Conservation (phyloP, 2,113 vertebrate genomes). For the Heptranchias perlo region DNA sequence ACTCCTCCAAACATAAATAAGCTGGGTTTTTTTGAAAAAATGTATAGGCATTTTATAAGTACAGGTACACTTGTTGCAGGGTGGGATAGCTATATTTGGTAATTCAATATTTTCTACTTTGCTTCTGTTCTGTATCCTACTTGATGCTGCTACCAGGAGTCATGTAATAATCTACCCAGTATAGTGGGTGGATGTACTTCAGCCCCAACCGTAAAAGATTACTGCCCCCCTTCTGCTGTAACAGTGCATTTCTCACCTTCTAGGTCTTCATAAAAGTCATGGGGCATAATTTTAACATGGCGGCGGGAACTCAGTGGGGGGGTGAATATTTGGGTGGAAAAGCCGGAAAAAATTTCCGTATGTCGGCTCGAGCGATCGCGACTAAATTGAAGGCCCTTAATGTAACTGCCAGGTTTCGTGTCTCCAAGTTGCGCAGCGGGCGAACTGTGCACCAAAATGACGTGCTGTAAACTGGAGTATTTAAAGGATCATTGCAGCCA, state of each 20-base stretch:
- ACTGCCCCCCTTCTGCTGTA: not conserved
- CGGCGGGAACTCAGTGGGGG: too few relatives aligned
- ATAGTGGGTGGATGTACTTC: not conserved
- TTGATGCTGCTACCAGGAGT: not conserved
- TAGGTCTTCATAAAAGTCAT: not conserved
- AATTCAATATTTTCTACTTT: not conserved
- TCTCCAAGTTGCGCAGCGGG: too few relatives aligned
- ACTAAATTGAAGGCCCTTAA: too few relatives aligned
- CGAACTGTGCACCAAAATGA: too few relatives aligned
- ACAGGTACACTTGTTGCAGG: not conserved
- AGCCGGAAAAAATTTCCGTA: too few relatives aligned
- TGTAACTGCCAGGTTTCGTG: too few relatives aligned
- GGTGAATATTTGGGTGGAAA: too few relatives aligned
- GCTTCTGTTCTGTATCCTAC: not conserved
- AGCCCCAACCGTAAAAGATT: not conserved
- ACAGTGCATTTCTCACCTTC: not conserved
- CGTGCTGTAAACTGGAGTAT: too few relatives aligned
- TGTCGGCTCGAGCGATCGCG: too few relatives aligned
- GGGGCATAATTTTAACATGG: not conserved
- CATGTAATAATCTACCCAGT: not conserved
- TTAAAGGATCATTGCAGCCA: too few relatives aligned
- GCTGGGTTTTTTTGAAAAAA: not conserved
- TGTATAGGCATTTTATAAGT: not conserved
- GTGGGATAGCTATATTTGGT: not conserved
- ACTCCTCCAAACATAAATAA: not conserved